Base-by-base conservation (phyloP, 2,888 invertebrate genomes). In the Parnassius mnemosyne region DNA sequence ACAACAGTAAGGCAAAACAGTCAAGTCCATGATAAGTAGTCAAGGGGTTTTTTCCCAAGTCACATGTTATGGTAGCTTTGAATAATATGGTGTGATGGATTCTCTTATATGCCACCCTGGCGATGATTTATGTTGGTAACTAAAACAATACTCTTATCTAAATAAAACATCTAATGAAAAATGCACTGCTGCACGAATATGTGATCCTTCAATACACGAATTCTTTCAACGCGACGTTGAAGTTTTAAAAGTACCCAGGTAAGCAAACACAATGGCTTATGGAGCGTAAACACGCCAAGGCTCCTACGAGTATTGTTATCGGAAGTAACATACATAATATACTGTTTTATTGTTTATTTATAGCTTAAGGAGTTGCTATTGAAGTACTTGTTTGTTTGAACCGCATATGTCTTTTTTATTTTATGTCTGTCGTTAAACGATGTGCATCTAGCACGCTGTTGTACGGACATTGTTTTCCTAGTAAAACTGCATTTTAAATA, bases 241-340 rank as follows among this genome's bases (percentile, higher is more conserved):
- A 56, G 53, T 53, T 25, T 54, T 53, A 57, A 62, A 53, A 62
- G 57, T 62, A 57, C 49, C n/a, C 44, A 53, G 53, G 49, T 54
- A 57, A 56, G 49, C 57, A 57, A 53, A 61, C 47, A 60, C 53
- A 62, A 62, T 57, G 13, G 53, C 62, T 62, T 62, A 57, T 57
- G 53, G 50, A 62, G n/a, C 62, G 57, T 62, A 62, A 62, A 62
- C 62, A 62, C 57, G 62, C 62, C 62, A 62, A 62, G 62, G 62
- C 57, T 62, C 43, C 9, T 13, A 13, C 13, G 20, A 49, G 61
- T 61, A 57, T 62, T 57, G 52, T 57, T 43, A 57, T 57, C 57
- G 62, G 62, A 62, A 57, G 62, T 62, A 53, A 57, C 53, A 34
- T 34, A 34, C 34, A 34, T 34, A 34, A 44, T 53, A 49, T 53